Evolutionary conservation across 2,888 invertebrate genomes (phyloP), one percentile per base, ranked within the genome.

Genomic region (Amphipoea lucens): DNA sequence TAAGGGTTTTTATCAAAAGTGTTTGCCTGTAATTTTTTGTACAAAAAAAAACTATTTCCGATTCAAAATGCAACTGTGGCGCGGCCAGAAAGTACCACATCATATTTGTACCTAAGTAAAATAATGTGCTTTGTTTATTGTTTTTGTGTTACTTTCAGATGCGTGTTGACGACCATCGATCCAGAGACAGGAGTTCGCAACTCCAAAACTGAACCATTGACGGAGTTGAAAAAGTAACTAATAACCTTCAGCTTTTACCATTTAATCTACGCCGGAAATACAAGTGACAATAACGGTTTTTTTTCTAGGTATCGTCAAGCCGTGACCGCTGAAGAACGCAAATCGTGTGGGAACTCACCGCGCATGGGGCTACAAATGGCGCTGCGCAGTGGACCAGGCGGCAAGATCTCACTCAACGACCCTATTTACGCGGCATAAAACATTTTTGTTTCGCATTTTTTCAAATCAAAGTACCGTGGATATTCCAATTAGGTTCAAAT

Each of bases 121-220:
- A 1, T 14, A 40, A 40, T 40, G 17, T 23, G 17, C 17, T 54
- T 23, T 73, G 40, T 36, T 48, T 20, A 48, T 29, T 40, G 20
- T 12, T 2, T 48, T 63, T 48, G 1, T 42, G 36, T 48, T 74
- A 80, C 81, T 95, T 93, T 92, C 88, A 98, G 98, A 87, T 98
- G 98, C 91, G 94, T 98, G n/a, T 91, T 98, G 82, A 98, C 98
- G 1, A 98, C 98, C 0, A 97, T 98, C 1, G 97, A 98, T 92
- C 97, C 98, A 1, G 97, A 97, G 84, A 98, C 97, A 0, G 98
- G 98, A 4, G 94, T 96, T 23, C 98, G 97, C 73, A 94, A 97
- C 91, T 89, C 96, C 0, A 97, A 97, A 45, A 92, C 95, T 5
- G 98, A 98, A 90, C 98, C 98, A 0, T 92, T 98, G 67, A 97